Base-by-base conservation (phyloP, 2,888 invertebrate species). In the Tridacna gigas region DNA sequence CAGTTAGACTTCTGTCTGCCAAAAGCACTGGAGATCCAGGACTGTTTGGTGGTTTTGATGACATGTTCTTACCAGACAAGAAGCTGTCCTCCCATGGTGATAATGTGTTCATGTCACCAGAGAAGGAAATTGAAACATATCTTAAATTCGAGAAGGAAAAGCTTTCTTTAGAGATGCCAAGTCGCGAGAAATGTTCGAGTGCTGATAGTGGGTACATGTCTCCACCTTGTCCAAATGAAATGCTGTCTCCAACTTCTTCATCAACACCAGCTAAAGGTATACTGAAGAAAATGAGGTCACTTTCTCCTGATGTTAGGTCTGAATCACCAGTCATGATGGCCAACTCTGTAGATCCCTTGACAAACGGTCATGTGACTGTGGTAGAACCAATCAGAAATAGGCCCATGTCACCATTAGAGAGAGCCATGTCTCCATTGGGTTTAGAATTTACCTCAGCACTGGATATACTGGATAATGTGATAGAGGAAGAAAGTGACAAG, bases 391-490 rank as follows among this genome's bases (percentile, higher is more conserved):
- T 37, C 28, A 61, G 20, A 60, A 73, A 75, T 20, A 75, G 86
- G 37, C 79, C 87, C n/a, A 84, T 86, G 82, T 86, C 86, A 20
- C 86, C 86, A 12, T 9, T 78, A 4, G 80, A 80, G 61, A 56
- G 80, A 26, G 78, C 86, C 20, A 76, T 86, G 73, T 86, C 86
- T 26, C 86, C 86, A 4, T 22, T 82, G 11, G 71, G 80, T 25
- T 48, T 76, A 45, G 90, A 89, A 15, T 74, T 89, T 79, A 85
- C 88, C 37, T 82, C 82, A 60, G 88, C 89, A n/a, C 73, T 90
- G 20, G 88, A 81, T 18, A 84, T 89, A 7, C 78, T 90, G 9
- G 90, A 90, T 83, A 84, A 86, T 61, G 82, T 87, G 0, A 86
- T 89, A 63, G 85, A 88, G 22, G 76, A 86, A 51, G 88, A 89